Conservation (phyloP, 2,888 invertebrate genomes). For the Phengaris arion region DNA sequence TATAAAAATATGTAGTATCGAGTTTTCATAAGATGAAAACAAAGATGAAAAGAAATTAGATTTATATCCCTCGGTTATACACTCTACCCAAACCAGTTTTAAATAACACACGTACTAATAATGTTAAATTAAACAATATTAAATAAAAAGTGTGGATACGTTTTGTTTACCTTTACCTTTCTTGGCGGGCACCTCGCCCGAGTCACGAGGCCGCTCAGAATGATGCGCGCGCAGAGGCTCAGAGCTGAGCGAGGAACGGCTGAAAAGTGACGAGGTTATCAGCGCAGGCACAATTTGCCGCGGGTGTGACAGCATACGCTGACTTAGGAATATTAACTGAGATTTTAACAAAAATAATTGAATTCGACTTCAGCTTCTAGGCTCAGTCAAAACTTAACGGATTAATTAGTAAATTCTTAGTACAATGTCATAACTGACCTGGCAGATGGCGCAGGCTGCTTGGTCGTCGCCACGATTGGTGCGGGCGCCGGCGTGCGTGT, state of each 20-base stretch:
- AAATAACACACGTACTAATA: not conserved
- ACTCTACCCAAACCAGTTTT: too few relatives aligned
- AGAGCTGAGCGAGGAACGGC: slow-evolving; percentile 2
- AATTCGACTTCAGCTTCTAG: too few relatives aligned
- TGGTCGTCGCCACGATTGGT: slow-evolving; percentile 50
- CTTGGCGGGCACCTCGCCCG: slow-evolving; percentile 65
- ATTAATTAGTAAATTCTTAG: too few relatives aligned
- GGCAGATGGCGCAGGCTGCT: slow-evolving; percentile 56
- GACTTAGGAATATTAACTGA: too few relatives aligned
- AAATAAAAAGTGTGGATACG: slow-evolving; percentile 37
- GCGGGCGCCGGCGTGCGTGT: slow-evolving; percentile 44
- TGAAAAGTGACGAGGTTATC: not conserved
- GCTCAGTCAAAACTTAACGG: too few relatives aligned
- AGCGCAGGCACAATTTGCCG: too few relatives aligned
- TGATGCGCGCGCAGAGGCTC: slow-evolving; percentile 48
- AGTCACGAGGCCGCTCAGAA: slow-evolving; percentile 56
- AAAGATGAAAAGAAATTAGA: too few relatives aligned
- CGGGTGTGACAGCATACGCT: too few relatives aligned
- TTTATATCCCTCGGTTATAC: too few relatives aligned
- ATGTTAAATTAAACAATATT: not conserved
- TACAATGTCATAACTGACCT: slow-evolving; percentile 40
- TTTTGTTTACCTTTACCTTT: slow-evolving; percentile 67
- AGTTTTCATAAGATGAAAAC: too few relatives aligned
- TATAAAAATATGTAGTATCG: too few relatives aligned
- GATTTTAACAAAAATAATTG: too few relatives aligned